phyloP scores from a whole-genome alignment of 2,113 vertebrate species.

The Anarhynchus alexandrinus region DNA sequence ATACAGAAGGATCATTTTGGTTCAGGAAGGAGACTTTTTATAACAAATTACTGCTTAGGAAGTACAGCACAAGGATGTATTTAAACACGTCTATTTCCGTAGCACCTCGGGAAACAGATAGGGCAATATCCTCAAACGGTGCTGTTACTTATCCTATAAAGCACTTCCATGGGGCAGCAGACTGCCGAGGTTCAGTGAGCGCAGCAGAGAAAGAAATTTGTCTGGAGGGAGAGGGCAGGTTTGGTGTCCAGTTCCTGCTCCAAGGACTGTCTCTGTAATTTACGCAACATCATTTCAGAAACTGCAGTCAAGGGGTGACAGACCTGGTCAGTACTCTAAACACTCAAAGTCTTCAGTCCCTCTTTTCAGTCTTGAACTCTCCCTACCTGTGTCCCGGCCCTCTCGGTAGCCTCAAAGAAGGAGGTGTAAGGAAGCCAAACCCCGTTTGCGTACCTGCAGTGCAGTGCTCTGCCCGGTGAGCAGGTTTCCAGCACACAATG shows the following conservation, averaged over 20 bases:
- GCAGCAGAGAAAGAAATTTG: background rate
- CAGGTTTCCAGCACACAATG: background rate
- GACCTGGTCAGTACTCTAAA: background rate
- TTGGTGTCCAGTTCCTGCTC: background rate
- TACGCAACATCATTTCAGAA: background rate
- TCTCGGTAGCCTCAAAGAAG: background rate
- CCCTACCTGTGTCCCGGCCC: background rate
- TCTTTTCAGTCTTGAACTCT: background rate
- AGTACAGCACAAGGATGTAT: background rate
- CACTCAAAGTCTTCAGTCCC: background rate
- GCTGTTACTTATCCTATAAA: background rate
- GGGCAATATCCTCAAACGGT: background rate
- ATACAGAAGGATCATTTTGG: background rate
- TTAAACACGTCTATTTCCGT: background rate
- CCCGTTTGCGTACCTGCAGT: rapidly evolving
- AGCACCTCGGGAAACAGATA: background rate
- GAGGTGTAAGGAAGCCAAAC: background rate
- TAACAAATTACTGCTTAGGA: background rate
- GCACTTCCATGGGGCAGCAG: background rate
- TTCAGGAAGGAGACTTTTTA: background rate
- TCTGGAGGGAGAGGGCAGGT: background rate
- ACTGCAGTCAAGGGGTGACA: background rate
- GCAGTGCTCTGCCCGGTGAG: background rate
- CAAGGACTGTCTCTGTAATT: background rate
- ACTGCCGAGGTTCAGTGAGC: background rate